Conservation (phyloP, 2,888 invertebrate species). For the Chrysotoxum bicinctum region DNA sequence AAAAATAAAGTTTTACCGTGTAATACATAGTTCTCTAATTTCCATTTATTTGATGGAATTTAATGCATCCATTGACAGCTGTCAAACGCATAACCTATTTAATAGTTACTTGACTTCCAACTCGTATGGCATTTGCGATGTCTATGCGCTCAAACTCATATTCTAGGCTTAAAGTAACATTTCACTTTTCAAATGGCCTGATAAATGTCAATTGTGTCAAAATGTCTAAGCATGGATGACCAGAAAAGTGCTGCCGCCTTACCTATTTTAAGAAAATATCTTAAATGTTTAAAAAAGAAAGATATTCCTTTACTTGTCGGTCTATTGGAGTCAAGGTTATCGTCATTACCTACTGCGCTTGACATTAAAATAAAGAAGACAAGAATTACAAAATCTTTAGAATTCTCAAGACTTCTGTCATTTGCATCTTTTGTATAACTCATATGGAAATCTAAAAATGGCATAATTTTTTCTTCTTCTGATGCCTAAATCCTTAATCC, state of each 20-base stretch:
- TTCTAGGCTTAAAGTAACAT: no score
- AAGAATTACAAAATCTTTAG: background rate
- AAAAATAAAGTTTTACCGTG: no score
- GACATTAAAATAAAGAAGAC: constrained; percentile 24
- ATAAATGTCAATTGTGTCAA: no score
- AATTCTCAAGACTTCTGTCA: constrained; percentile 48
- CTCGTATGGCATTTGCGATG: no score
- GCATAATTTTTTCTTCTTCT: constrained; percentile 5
- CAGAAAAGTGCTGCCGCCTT: background rate
- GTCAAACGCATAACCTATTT: no score
- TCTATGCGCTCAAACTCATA: no score
- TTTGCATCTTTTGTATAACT: constrained; percentile 61
- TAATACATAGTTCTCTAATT: no score
- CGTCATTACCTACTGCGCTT: constrained; percentile 45
- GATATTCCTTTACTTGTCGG: background rate
- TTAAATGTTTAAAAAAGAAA: background rate
- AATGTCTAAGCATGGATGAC: no score
- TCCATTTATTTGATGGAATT: no score
- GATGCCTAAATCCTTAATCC: constrained; percentile 18
- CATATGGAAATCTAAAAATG: constrained; percentile 29
- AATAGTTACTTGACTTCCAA: no score
- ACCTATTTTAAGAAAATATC: background rate
- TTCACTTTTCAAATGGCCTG: no score
- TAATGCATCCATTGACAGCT: no score
- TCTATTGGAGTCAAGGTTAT: constrained; percentile 38